These are phyloP conservation scores for Pachydiplax longipennis DNA, from an alignment of 2,888 invertebrate species.

Conservation along the genomic window DNA sequence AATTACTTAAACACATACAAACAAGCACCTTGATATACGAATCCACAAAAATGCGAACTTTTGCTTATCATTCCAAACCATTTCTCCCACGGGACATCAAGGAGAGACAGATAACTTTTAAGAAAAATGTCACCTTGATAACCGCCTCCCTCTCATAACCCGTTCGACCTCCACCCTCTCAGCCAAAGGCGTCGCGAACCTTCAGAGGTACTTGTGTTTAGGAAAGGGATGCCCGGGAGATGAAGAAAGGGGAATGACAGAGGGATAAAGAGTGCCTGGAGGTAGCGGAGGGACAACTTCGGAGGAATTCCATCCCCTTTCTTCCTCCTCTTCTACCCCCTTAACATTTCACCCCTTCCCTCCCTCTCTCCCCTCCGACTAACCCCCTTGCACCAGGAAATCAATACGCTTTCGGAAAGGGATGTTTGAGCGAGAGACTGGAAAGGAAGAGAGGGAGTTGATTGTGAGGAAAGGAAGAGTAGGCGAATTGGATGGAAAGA, in stretches of 20 bases:
- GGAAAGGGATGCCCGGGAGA: background rate
- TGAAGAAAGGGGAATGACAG: background rate
- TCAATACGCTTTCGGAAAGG: conserved; percentile 31
- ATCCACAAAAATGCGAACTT: no score
- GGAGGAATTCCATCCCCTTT: background rate
- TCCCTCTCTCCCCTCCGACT: background rate
- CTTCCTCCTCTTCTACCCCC: background rate
- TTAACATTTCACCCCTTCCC: background rate
- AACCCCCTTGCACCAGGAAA: conserved; percentile 39
- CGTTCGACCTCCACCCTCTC: background rate
- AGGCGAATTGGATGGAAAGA: no score
- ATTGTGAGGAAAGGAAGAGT: background rate
- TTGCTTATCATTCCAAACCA: no score
- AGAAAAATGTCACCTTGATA: background rate
- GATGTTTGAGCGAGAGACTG: conserved; percentile 4
- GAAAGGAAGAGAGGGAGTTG: background rate
- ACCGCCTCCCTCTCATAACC: background rate
- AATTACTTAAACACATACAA: no score
- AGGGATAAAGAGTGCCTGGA: background rate
- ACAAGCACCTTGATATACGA: no score
- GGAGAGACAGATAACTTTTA: no score
- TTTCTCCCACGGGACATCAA: no score
- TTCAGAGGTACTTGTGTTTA: background rate
- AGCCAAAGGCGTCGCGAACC: background rate
- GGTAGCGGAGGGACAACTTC: background rate